phyloP scores from a whole-genome alignment of 2,113 vertebrate genomes.

The Rhinopomastus cyanomelas region DNA sequence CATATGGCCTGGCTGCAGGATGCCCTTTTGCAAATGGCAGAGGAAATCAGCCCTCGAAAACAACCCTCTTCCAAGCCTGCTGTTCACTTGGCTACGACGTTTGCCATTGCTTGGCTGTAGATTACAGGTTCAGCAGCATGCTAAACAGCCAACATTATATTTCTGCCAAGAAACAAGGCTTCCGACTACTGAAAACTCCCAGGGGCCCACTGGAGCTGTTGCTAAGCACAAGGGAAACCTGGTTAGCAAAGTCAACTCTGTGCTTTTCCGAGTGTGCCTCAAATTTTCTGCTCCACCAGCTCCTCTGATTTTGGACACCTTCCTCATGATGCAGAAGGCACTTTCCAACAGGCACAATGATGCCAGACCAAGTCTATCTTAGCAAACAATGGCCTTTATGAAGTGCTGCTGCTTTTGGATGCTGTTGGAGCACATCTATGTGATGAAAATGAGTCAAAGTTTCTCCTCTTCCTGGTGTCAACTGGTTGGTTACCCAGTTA shows the following conservation, averaged over 20 bases:
- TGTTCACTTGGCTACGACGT: constrained; percentile 66
- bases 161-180: constrained; percentile 74
- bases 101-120: constrained; percentile 65
- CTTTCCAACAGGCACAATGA: constrained; percentile 10
- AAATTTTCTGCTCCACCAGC: constrained; percentile 63
- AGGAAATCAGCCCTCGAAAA: constrained; percentile 62
- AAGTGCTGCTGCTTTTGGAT: constrained; percentile 36
- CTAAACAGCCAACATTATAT: constrained; percentile 69
- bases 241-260: constrained; percentile 66
- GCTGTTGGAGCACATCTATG: not conserved
- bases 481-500: not conserved
- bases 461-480: not conserved
- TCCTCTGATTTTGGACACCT: constrained; percentile 23
- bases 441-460: not conserved
- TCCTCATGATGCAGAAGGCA: not conserved
- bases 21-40: constrained; percentile 66
- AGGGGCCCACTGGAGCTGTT: constrained; percentile 61
- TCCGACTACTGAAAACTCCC: constrained; percentile 67
- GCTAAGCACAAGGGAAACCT: constrained; percentile 70
- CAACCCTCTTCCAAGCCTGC: constrained; percentile 65
- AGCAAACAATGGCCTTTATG: constrained; percentile 46
- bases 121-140: constrained; percentile 66
- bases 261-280: constrained; percentile 51
- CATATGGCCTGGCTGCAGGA: constrained; percentile 56
- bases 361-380: constrained; percentile 39